These are phyloP conservation scores for Parazoanthus swiftii DNA, from an alignment of 92 coral and sea anemone genomes.

Conservation along the genomic window DNA sequence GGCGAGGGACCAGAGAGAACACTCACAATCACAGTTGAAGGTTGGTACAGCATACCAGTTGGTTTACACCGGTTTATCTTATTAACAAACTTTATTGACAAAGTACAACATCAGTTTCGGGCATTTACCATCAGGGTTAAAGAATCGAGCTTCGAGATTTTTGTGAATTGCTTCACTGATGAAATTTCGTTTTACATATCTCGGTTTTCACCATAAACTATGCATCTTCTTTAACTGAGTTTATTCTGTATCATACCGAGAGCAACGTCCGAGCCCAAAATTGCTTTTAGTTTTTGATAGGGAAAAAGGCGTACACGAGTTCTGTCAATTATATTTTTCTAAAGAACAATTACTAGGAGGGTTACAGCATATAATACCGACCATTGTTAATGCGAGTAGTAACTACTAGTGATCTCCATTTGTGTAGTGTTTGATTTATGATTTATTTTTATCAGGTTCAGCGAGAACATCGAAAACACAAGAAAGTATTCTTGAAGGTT, in stretches of 20 bases:
- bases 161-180: no score
- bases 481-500: not conserved
- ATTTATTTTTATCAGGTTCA: not conserved
- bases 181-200: no score
- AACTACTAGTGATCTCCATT: not conserved
- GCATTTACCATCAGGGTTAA: not conserved
- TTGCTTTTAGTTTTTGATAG: no score
- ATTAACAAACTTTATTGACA: not conserved
- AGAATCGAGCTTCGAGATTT: no score
- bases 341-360: no score
- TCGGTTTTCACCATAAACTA: no score
- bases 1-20: slow-evolving; percentile 52
- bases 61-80: no score
- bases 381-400: not conserved
- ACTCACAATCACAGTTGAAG: slow-evolving; percentile 43
- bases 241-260: not conserved
- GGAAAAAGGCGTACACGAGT: no score
- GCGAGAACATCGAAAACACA: not conserved
- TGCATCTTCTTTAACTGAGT: no score
- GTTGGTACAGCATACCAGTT: slow-evolving; percentile 16
- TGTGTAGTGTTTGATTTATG: not conserved
- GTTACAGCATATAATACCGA: not conserved
- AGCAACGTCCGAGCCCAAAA: not conserved
- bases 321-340: not conserved
- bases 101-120: not conserved